phyloP scores from a whole-genome alignment of 2,888 invertebrate species.

The Caradrina clavipalpis region DNA sequence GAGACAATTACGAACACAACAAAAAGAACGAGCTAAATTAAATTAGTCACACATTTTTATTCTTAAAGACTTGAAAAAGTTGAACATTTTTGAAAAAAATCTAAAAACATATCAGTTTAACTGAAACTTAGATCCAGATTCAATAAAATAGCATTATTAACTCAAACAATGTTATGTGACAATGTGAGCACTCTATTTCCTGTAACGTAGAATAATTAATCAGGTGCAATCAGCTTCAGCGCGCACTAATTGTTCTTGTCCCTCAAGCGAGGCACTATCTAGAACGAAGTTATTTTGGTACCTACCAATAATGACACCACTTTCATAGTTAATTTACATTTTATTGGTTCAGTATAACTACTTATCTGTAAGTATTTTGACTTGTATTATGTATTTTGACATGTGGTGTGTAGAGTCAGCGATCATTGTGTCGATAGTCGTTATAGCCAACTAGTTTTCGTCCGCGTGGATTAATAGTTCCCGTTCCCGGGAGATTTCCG shows the following conservation, averaged over 20 bases:
- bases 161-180: conserved; percentile 12
- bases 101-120: neutral
- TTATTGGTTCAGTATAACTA: too few species aligned
- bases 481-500: too few species aligned
- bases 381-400: too few species aligned
- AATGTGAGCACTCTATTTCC: conserved; percentile 42
- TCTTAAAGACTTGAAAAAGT: too few species aligned
- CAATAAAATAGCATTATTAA: neutral
- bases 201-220: conserved; percentile 55
- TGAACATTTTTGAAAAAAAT: neutral
- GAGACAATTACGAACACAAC: too few species aligned
- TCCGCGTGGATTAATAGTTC: too few species aligned
- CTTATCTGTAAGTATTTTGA: too few species aligned
- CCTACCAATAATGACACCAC: conserved; percentile 3
- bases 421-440: too few species aligned
- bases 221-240: conserved; percentile 26
- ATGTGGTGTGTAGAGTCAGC: too few species aligned
- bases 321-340: neutral
- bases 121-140: neutral
- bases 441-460: too few species aligned
- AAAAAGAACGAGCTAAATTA: too few species aligned
- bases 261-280: conserved; percentile 14
- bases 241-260: conserved; percentile 41
- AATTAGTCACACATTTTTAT: too few species aligned
- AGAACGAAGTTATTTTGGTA: conserved; percentile 53